A percentile compares a stretch with the other conserved stretches of the same genome.
phyloP scores from a whole-genome alignment of 2,888 invertebrate species.

The Helleia helle region DNA sequence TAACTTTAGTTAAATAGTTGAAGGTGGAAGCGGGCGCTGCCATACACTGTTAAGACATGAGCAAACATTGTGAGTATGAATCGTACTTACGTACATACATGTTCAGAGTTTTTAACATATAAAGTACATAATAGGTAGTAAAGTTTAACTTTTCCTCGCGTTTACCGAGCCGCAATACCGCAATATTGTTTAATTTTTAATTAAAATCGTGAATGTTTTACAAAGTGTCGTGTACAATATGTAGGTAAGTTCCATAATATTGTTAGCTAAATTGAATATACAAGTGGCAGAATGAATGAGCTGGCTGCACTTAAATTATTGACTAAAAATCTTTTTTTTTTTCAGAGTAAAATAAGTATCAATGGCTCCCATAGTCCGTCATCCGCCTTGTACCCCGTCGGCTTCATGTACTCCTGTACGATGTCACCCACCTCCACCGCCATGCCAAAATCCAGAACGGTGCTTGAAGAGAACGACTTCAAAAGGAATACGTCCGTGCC shows the following conservation, averaged over 20 bases:
- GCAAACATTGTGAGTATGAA: slow-evolving; percentile 50
- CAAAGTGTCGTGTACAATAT: too few species aligned
- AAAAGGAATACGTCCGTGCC: slow-evolving; percentile 43
- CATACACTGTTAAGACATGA: slow-evolving; percentile 39
- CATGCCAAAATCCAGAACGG: slow-evolving; percentile 47
- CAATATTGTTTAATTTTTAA: too few species aligned
- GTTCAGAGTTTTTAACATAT: too few species aligned
- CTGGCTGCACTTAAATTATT: slow-evolving; percentile 29
- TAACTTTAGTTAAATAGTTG: slow-evolving; percentile 50
- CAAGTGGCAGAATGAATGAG: slow-evolving; percentile 27
- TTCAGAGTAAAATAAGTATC: slow-evolving; percentile 30
- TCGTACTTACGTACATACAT: slow-evolving; percentile 15
- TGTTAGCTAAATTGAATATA: slow-evolving; percentile 10
- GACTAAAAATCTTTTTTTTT: slow-evolving; percentile 17
- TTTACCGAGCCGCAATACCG: too few species aligned
- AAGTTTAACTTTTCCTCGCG: too few species aligned
- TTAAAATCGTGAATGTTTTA: too few species aligned
- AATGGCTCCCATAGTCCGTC: slow-evolving; percentile 54
- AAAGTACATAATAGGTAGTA: too few species aligned
- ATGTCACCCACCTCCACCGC: slow-evolving; percentile 53
- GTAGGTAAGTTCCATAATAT: slow-evolving; percentile 24
- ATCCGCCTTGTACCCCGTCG: slow-evolving; percentile 56
- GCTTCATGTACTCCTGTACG: slow-evolving; percentile 49
- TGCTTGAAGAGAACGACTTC: slow-evolving; percentile 43
- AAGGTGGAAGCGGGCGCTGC: slow-evolving; percentile 39